Conservation (phyloP, 2,113 vertebrate genomes). For the Macroglossus sobrinus region DNA sequence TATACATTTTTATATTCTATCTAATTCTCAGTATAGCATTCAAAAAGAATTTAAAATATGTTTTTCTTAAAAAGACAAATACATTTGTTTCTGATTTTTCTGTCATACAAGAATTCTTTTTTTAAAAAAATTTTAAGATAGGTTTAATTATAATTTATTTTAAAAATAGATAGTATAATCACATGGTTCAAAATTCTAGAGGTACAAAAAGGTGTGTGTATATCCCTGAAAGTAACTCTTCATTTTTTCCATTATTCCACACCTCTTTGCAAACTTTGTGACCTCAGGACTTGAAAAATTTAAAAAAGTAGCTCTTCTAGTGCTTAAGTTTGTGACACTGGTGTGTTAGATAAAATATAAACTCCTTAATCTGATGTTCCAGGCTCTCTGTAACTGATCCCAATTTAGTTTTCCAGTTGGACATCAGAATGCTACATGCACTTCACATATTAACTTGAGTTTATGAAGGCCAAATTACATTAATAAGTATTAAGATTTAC, state of each 20-base stretch:
- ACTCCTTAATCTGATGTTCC: slow-evolving; percentile 45
- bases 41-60: slow-evolving; percentile 11
- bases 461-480: slow-evolving; percentile 23
- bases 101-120: slow-evolving; percentile 26
- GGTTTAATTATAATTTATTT: slow-evolving; percentile 31
- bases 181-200: slow-evolving; percentile 15
- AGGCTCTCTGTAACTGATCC: slow-evolving; percentile 13
- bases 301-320: neutral
- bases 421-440: slow-evolving; percentile 7
- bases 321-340: neutral
- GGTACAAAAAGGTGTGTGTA: neutral
- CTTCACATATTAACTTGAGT: slow-evolving; percentile 26
- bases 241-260: neutral
- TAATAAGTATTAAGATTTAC: neutral
- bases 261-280: neutral
- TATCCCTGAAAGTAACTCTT: slow-evolving; percentile 25
- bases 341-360: slow-evolving; percentile 40
- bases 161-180: neutral
- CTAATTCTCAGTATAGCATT: slow-evolving; percentile 14
- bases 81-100: slow-evolving; percentile 34
- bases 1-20: neutral
- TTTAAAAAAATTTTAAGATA: neutral
- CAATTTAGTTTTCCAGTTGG: slow-evolving; percentile 26
- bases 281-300: slow-evolving; percentile 32
- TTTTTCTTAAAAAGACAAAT: neutral